Evolutionary conservation across 2,888 invertebrate genomes (phyloP), one percentile per base, ranked within the genome.

Genomic region (Eubasilissa splendida): DNA sequence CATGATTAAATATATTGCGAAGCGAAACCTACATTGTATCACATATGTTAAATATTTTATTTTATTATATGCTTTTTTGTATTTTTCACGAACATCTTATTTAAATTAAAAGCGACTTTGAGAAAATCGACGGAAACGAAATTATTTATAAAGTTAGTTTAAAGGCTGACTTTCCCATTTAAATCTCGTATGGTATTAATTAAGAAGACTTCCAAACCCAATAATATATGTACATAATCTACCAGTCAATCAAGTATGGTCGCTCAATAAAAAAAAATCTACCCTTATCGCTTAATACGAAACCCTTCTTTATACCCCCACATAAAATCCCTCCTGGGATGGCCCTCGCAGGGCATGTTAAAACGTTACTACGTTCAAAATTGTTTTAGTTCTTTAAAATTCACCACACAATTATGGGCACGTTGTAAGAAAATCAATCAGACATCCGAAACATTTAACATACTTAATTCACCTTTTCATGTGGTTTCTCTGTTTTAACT

Each of bases 261-360:
- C 60, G 71, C 33, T 71, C 54, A 59, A 77, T 42, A 70, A 77
- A 70, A 22, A n/a, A 78, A 78, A 53, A 59, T 54, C 56, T 11
- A 60, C 52, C 60, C 58, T 50, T 22, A 59, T 60, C 73, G 31
- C 14, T 73, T 54, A 52, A 78, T 78, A 54, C 10, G 12, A 71
- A 71, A 54, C 59, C 71, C 78, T 53, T 63, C 11, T 78, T 73
- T 77, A 78, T 54, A 54, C 73, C 78, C 63, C 60, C 12, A 33
- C 56, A 78, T 78, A 78, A 78, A 78, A 71, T 63, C 66, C 63
- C 60, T 78, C 78, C 60, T 73, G 22, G 22, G 22, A 22, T 78
- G 60, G 76, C 63, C 22, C 65, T 53, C 54, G 63, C 8, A 59
- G 10, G 22, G 5, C n/a, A 14, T 74, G 31, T 54, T 53, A 14